These are phyloP conservation scores for Latrodectus geometricus DNA, from an alignment of 1,140 invertebrate genomes.

Conservation along the genomic window DNA sequence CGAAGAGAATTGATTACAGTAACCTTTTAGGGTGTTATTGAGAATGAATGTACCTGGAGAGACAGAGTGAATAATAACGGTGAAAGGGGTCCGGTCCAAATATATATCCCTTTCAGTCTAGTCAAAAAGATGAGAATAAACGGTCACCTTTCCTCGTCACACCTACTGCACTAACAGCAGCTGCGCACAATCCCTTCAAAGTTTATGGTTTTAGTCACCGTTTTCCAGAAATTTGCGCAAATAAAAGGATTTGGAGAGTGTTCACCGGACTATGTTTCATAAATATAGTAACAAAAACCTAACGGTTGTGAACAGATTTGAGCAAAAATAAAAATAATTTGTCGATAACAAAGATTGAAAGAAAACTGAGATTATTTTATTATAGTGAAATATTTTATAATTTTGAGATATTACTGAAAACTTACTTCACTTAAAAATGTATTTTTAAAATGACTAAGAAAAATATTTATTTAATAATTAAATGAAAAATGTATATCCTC, in stretches of 20 bases:
- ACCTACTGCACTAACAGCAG: not conserved
- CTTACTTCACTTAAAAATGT: no score
- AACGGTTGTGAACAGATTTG: no score
- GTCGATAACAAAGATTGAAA: no score
- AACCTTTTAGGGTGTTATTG: slow-evolving; percentile 29
- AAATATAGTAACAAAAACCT: no score
- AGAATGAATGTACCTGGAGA: slow-evolving; percentile 10
- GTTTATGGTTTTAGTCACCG: not conserved
- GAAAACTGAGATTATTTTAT: no score
- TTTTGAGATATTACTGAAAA: no score
- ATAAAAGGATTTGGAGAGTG: not conserved
- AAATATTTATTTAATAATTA: no score
- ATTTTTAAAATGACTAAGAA: no score
- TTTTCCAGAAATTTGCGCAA: not conserved
- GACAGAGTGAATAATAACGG: slow-evolving; percentile 4
- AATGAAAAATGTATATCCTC: no score
- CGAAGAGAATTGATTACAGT: slow-evolving; percentile 45
- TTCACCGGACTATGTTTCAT: not conserved
- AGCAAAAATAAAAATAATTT: no score
- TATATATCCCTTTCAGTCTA: slow-evolving; percentile 37
- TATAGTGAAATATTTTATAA: no score
- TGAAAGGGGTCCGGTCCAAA: slow-evolving; percentile 21
- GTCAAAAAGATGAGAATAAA: not conserved
- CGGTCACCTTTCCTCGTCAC: not conserved
- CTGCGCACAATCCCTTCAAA: slow-evolving; percentile 21